A percentile compares a stretch with the other conserved stretches of the same genome.
Conservation (phyloP, 1,140 invertebrate species). For the Campodea augens region DNA sequence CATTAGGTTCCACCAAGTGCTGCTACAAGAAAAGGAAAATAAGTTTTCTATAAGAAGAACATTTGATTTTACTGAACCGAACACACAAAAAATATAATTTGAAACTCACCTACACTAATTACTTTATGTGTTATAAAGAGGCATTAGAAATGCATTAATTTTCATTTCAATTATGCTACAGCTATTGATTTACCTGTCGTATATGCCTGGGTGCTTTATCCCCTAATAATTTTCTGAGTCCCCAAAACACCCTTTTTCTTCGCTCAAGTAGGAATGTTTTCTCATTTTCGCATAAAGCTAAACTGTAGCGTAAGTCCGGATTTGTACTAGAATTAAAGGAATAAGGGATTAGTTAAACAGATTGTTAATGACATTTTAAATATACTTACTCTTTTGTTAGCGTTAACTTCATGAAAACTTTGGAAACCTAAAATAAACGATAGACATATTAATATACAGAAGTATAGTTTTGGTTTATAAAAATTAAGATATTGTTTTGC, state of each 20-base stretch:
- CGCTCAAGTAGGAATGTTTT: constrained; percentile 23
- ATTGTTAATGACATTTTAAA: not conserved
- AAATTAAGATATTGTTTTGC: too few species aligned
- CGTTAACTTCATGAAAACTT: constrained; percentile 14
- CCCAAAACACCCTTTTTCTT: constrained; percentile 18
- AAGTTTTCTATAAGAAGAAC: too few species aligned
- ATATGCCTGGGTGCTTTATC: constrained; percentile 17
- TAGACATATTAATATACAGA: too few species aligned
- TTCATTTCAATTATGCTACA: not conserved
- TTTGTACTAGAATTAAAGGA: constrained; percentile 14
- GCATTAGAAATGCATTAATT: not conserved
- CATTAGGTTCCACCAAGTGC: too few species aligned
- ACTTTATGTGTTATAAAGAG: not conserved
- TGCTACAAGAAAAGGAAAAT: too few species aligned
- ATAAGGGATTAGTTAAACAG: not conserved
- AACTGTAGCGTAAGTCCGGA: constrained; percentile 19
- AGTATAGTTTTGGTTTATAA: too few species aligned
- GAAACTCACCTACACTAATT: too few species aligned
- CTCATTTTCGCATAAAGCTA: constrained; percentile 25
- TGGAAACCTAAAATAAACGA: constrained; percentile 12
- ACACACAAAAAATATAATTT: not conserved
- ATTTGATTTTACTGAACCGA: not conserved
- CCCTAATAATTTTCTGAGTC: constrained; percentile 22
- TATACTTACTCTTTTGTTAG: constrained; percentile 17
- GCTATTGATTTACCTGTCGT: too few species aligned